Conservation (phyloP, 1,140 invertebrate species). For the Zaprionus inermis region DNA sequence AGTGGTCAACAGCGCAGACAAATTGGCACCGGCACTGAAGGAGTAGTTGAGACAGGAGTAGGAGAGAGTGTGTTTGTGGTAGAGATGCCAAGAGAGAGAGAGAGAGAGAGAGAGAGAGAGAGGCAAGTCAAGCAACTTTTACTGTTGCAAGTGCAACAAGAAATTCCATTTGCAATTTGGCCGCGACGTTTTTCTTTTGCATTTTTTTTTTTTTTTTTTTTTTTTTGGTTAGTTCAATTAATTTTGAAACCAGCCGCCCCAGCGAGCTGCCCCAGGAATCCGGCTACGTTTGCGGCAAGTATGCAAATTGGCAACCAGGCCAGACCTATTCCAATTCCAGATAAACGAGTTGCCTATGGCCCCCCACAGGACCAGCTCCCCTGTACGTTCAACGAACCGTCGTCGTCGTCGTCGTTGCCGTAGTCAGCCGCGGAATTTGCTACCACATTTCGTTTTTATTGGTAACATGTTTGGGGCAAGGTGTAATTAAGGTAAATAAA, state of each 20-base stretch:
- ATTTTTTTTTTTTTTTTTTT: conserved; percentile 17
- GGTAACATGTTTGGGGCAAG: conserved; percentile 62
- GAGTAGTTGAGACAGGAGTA: not conserved
- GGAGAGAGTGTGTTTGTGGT: not conserved
- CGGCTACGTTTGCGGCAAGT: conserved; percentile 37
- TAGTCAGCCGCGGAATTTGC: conserved; percentile 61
- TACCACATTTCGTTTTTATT: conserved; percentile 80
- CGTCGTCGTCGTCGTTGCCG: no score
- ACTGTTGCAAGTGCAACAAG: conserved; percentile 40
- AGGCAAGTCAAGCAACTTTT: conserved; percentile 46
- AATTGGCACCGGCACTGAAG: conserved; percentile 47
- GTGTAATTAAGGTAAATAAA: conserved; percentile 38
- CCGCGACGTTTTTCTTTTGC: not conserved
- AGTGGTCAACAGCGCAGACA: conserved; percentile 40
- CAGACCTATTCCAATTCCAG: conserved; percentile 27
- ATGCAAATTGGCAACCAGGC: conserved; percentile 55
- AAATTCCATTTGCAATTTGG: conserved; percentile 52
- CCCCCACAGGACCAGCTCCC: not conserved
- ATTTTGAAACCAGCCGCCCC: conserved; percentile 30
- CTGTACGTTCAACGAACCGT: no score
- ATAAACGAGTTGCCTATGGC: conserved; percentile 48
- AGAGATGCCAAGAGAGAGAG: not conserved
- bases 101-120: not conserved
- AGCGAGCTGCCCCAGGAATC: conserved; percentile 33
- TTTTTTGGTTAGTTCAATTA: conserved; percentile 46